Percentiles rank a stretch among this genome's conserved stretches.
These are phyloP conservation scores for Diachasmimorpha longicaudata DNA, from an alignment of 1,140 invertebrate species.

Conservation along the genomic window DNA sequence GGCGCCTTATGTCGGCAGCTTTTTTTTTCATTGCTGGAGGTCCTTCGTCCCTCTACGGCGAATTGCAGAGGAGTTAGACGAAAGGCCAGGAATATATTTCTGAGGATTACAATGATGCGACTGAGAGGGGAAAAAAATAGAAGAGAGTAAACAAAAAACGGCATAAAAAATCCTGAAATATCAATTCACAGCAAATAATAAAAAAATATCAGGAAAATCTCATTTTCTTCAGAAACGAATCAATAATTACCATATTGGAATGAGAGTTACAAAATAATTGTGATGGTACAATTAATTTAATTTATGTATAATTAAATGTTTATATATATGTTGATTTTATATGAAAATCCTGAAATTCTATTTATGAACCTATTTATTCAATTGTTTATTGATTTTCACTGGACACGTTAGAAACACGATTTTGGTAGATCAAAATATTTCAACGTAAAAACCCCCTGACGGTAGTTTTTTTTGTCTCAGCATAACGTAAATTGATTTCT, in stretches of 20 bases:
- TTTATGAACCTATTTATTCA: not conserved
- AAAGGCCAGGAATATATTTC: slow-evolving; percentile 45
- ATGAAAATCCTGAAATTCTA: too few species aligned
- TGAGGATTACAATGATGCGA: slow-evolving; percentile 19
- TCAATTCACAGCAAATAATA: too few species aligned
- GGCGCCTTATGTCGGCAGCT: slow-evolving; percentile 50
- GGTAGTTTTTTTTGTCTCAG: not conserved
- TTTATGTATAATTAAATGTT: too few species aligned
- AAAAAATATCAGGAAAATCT: not conserved
- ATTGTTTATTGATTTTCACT: too few species aligned
- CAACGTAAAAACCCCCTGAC: too few species aligned
- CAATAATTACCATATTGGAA: not conserved
- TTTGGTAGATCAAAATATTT: too few species aligned
- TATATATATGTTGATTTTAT: too few species aligned
- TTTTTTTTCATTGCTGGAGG: slow-evolving; percentile 41
- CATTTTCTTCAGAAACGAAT: not conserved
- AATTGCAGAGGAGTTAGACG: slow-evolving; percentile 47
- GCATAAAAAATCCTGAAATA: not conserved
- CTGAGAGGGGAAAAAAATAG: not conserved
- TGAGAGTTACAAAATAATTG: not conserved
- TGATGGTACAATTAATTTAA: too few species aligned
- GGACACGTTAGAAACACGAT: too few species aligned
- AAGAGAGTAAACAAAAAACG: slow-evolving; percentile 15
- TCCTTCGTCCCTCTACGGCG: slow-evolving; percentile 47
- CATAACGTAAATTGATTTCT: not conserved